Base-by-base conservation (phyloP, 1,140 invertebrate genomes). In the Drosophila leontia region DNA sequence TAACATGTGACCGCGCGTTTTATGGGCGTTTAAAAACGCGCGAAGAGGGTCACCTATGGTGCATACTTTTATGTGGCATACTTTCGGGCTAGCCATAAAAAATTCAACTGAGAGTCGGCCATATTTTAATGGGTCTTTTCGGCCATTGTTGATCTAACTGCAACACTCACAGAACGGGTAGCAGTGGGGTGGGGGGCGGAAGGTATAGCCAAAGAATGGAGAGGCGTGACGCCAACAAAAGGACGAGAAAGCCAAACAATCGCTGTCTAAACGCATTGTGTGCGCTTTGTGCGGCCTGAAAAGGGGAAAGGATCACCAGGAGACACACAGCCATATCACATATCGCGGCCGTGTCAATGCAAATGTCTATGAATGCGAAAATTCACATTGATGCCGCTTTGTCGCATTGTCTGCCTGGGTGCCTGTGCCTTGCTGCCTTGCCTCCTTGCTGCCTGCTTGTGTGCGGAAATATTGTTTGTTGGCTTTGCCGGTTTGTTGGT, bases 261-360 rank as follows among this genome's bases (percentile, higher is more conserved):
- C 80, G 85, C 68, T 90, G 85, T 88, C 84, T 90, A 88, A 88
- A 88, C 74, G 80, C 78, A 88, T 88, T 88, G 84, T 88, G 65
- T 55, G 41, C 53, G 61, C 63, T 84, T 88, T 88, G 85, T 88
- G 50, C 41, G 42, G 26, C 32, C 23, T 47, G 67, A 61, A 71
- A 80, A 50, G 81, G 78, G 82, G 41, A 71, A 81, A 64, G 80
- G 69, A 87, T 88, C 84, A 78, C 77, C 68, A 59, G 67, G 57
- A 69, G 55, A 78, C 56, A 48, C 57, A 56, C 32, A 37, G 32
- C 47, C 19, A 34, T 60, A 39, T 67, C 50, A 44, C 65, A 53
- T 80, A 67, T 78, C 72, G 42, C 63, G 50, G 26, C 12, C 56
- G 71, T 88, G 84, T 90, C 84, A 84, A 78, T 88, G 85, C 81